Conservation (phyloP, 2,888 invertebrate genomes). For the Pristionchus japonicus region DNA sequence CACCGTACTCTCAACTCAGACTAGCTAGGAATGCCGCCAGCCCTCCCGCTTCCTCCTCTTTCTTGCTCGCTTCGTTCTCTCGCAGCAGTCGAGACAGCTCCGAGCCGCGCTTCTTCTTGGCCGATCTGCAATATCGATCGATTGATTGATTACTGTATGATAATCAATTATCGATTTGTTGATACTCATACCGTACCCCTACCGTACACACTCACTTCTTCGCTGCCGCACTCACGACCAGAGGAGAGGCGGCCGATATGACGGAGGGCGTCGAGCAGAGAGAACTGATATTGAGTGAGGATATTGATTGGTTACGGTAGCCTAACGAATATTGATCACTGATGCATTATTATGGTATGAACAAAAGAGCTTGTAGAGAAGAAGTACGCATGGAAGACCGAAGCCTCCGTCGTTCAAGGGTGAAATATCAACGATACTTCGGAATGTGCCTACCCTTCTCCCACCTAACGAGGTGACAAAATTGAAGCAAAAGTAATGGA, state of each 20-base stretch:
- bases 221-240: conserved; percentile 34
- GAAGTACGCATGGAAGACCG: no score
- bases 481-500: no score
- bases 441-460: no score
- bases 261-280: conserved; percentile 20
- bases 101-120: conserved; percentile 33
- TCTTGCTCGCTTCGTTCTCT: conserved; percentile 3
- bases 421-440: no score
- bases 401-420: no score
- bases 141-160: neutral
- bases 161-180: no score
- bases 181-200: neutral
- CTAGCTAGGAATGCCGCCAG: conserved; percentile 20
- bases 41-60: neutral
- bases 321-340: neutral
- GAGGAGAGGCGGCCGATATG: neutral
- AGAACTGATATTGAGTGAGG: neutral
- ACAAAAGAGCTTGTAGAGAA: no score
- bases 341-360: neutral
- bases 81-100: conserved; percentile 23
- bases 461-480: no score
- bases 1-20: neutral
- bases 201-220: conserved; percentile 36
- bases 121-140: conserved; percentile 2
- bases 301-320: neutral